These are phyloP conservation scores for Ochlodes sylvanus DNA, from an alignment of 2,888 invertebrate genomes.

Conservation along the genomic window DNA sequence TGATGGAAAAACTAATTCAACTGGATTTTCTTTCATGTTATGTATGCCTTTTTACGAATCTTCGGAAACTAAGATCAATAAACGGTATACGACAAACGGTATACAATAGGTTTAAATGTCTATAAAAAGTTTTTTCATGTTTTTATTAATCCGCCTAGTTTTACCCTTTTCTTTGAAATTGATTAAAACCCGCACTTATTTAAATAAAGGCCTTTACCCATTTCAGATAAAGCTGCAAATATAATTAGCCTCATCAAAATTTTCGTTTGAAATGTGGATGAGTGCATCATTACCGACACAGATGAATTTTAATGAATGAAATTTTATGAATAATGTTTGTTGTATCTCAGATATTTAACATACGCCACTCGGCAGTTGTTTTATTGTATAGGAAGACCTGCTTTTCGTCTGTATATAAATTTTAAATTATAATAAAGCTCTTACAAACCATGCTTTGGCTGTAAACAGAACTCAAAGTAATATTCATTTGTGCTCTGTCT, in stretches of 20 bases:
- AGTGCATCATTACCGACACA: slow-evolving; percentile 22
- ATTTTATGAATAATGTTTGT: background rate
- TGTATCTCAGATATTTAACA: background rate
- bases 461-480: background rate
- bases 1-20: no score
- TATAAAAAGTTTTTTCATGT: no score
- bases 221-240: slow-evolving; percentile 55
- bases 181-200: slow-evolving; percentile 3
- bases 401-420: background rate
- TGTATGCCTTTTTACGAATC: no score
- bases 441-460: background rate
- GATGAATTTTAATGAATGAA: slow-evolving; percentile 19
- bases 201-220: slow-evolving; percentile 14
- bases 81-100: no score
- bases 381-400: background rate
- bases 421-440: background rate
- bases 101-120: no score
- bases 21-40: no score
- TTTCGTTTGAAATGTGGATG: slow-evolving; percentile 35
- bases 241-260: slow-evolving; percentile 65
- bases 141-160: no score
- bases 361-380: background rate
- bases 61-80: no score
- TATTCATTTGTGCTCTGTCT: no score
- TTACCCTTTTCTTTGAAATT: background rate